Conservation (phyloP, 2,797 vertebrate genomes). For the Echeneis naucrates region DNA sequence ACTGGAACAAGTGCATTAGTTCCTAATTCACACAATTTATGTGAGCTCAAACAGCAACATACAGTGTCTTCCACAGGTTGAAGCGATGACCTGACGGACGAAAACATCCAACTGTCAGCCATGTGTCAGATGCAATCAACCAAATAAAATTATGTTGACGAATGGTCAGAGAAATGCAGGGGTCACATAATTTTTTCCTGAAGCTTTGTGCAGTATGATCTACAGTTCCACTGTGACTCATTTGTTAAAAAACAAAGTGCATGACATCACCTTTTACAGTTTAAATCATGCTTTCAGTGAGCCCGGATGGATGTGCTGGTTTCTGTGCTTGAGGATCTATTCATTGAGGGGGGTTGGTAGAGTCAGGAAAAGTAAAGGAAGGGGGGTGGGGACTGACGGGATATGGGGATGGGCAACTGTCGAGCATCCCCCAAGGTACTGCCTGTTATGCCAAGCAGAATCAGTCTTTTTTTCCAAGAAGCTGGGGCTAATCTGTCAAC, state of each 20-base stretch:
- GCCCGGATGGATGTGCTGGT: slow-evolving; percentile 60
- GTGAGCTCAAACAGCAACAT: slow-evolving; percentile 13
- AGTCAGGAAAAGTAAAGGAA: slow-evolving; percentile 73
- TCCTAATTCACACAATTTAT: slow-evolving; percentile 11
- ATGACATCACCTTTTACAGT: slow-evolving; percentile 43
- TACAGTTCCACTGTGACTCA: slow-evolving; percentile 53
- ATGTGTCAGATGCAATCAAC: slow-evolving; percentile 30
- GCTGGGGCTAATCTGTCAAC: slow-evolving; percentile 85
- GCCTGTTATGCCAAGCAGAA: slow-evolving; percentile 84
- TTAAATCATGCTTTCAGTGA: slow-evolving; percentile 56
- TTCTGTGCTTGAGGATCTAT: slow-evolving; percentile 67
- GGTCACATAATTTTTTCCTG: slow-evolving; percentile 42
- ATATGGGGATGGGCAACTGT: slow-evolving; percentile 82
- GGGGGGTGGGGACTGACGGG: slow-evolving; percentile 65
- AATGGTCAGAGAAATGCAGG: slow-evolving; percentile 15
- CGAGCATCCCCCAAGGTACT: slow-evolving; percentile 82
- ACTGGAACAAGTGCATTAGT: slow-evolving; percentile 36
- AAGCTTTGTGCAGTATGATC: slow-evolving; percentile 40
- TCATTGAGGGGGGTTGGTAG: slow-evolving; percentile 81
- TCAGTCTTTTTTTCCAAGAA: slow-evolving; percentile 79
- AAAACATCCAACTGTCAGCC: slow-evolving; percentile 24
- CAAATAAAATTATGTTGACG: slow-evolving; percentile 29
- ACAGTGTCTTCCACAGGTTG: slow-evolving; percentile 25
- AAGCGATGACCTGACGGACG: neutral
- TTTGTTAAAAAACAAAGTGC: slow-evolving; percentile 45